Conservation (phyloP, 2,888 invertebrate species). For the Macrophya annulata region DNA sequence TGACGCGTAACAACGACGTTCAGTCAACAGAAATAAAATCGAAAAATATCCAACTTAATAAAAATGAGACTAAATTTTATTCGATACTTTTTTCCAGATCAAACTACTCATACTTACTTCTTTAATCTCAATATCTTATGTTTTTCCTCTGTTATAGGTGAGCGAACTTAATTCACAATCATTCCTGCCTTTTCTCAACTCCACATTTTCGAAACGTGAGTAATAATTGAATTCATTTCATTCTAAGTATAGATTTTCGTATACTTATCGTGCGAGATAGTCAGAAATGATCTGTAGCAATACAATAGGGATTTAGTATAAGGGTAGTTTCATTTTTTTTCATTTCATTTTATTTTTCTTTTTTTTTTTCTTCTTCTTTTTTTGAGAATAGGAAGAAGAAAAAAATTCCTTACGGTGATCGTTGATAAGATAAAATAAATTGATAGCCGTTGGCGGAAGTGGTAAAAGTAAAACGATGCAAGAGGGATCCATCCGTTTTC, state of each 20-base stretch:
- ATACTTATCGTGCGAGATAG: neutral
- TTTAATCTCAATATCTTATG: neutral
- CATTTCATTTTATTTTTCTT: no score
- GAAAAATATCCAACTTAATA: neutral
- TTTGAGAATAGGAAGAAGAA: slow-evolving; percentile 3
- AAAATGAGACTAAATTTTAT: neutral
- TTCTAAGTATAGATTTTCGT: no score
- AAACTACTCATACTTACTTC: no score
- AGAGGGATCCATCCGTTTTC: slow-evolving; percentile 58
- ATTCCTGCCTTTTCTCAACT: neutral
- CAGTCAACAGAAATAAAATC: neutral
- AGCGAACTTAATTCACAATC: slow-evolving; percentile 21
- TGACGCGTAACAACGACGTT: neutral
- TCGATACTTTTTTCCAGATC: slow-evolving; percentile 16
- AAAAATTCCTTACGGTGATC: slow-evolving; percentile 33
- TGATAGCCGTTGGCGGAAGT: slow-evolving; percentile 53
- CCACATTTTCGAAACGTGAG: slow-evolving; percentile 1
- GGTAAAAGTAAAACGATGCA: slow-evolving; percentile 48
- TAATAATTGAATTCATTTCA: slow-evolving; percentile 1
- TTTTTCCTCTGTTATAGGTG: slow-evolving; percentile 45
- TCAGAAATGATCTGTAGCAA: neutral
- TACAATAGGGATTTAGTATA: slow-evolving; percentile 7
- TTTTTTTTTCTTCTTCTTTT: neutral
- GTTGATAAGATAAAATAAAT: slow-evolving; percentile 58
- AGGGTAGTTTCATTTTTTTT: slow-evolving; percentile 19